These are phyloP conservation scores for Platycheirus rosarum DNA, from an alignment of 2,888 invertebrate genomes.

Conservation along the genomic window DNA sequence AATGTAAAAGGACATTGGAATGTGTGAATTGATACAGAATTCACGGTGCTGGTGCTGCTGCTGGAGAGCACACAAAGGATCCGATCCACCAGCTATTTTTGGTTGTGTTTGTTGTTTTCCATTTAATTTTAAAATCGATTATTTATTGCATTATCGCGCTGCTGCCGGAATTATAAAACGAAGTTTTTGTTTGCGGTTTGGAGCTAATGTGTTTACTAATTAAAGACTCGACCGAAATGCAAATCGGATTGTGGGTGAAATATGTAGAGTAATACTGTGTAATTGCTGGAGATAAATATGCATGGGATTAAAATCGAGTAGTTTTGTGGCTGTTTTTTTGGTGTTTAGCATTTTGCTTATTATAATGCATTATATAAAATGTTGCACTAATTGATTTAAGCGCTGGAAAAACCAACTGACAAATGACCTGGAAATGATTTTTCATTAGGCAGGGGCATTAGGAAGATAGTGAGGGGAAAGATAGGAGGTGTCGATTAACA, in stretches of 20 bases:
- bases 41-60: too few species aligned
- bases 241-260: constrained; percentile 51
- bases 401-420: constrained; percentile 1
- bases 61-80: too few species aligned
- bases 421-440: constrained; percentile 28
- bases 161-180: constrained; percentile 31
- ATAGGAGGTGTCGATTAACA: too few species aligned
- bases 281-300: constrained; percentile 37
- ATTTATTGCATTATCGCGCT: constrained; percentile 69
- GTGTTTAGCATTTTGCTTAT: constrained; percentile 36
- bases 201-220: constrained; percentile 70
- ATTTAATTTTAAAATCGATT: constrained; percentile 71
- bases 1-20: constrained; percentile 38
- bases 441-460: too few species aligned
- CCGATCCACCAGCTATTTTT: background rate
- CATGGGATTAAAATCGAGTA: constrained; percentile 48
- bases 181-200: constrained; percentile 64
- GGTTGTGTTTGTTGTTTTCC: constrained; percentile 45
- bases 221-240: constrained; percentile 43
- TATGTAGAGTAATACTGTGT: constrained; percentile 33
- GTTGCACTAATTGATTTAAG: constrained; percentile 26
- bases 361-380: constrained; percentile 27
- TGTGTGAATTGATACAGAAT: constrained; percentile 36
- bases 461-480: too few species aligned
- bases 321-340: constrained; percentile 53